Base-by-base conservation (phyloP, 2,113 vertebrate species). In the Falcunculus frontatus region DNA sequence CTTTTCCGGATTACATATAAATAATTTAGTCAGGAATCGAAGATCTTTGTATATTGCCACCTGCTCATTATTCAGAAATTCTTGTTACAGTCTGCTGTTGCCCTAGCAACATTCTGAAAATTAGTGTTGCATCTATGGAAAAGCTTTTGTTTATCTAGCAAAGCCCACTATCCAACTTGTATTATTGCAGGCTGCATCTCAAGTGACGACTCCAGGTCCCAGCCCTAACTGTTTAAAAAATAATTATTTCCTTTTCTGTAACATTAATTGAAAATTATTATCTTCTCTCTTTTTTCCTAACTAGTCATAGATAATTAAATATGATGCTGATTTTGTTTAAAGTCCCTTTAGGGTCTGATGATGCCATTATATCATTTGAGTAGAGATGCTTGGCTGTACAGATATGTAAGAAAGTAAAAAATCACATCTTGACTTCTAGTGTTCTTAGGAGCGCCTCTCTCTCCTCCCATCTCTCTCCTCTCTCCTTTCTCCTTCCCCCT, bases 31-130 rank as follows among this genome's bases (percentile, higher is more conserved):
- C 74, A 46, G 29, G 73, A 95, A 46, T 78, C 4, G 3, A 64
- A 90, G 60, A 89, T 92, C 69, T 91, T 84, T 69, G 0, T 95
- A 52, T 94, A 79, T 82, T 96, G 91, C 93, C 89, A 92, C 95
- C 91, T 95, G 95, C 93, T 97, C 77, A 30, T 96, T 97, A 96
- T 95, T 95, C 95, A 91, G 91, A 84, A 96, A 93, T 89, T 93
- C 81, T 92, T 86, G 74, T 93, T 95, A 87, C 84, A 87, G 87
- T 93, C 91, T 96, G 62, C 93, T 94, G 95, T 96, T 97, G 69
- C 94, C 95, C 41, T 96, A 87, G 95, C 93, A 96, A 95, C 94
- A 85, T 95, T 95, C 87, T 93, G 87, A 96, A 97, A 93, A 96
- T 96, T 95, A 95, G 73, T 62, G 74, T 91, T 87, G 78, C 67